A percentile compares a stretch with the other conserved stretches of the same genome.
These are phyloP conservation scores for Epirrita christyi DNA, from an alignment of 2,888 invertebrate genomes.

Conservation along the genomic window DNA sequence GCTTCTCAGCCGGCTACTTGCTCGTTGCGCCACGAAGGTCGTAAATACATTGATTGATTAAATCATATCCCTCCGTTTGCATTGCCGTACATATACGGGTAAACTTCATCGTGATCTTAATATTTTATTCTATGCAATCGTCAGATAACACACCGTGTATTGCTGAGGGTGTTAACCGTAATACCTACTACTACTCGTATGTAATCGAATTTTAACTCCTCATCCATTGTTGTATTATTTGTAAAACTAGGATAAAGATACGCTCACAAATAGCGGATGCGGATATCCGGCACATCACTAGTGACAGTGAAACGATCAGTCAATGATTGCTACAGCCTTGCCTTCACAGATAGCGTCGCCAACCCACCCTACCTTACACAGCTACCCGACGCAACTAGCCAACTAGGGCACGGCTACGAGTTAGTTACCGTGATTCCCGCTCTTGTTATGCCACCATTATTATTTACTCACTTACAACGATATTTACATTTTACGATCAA, in stretches of 20 bases:
- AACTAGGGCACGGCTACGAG: slow-evolving; percentile 71
- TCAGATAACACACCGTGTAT: too few species aligned
- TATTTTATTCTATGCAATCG: too few species aligned
- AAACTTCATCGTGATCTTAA: too few species aligned
- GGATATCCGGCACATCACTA: slow-evolving; percentile 21
- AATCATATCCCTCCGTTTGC: too few species aligned
- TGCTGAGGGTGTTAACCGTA: too few species aligned
- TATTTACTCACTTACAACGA: slow-evolving; percentile 29
- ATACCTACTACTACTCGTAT: too few species aligned
- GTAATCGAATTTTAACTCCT: too few species aligned
- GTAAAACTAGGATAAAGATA: slow-evolving; percentile 6
- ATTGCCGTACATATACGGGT: too few species aligned
- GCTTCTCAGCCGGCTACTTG: too few species aligned
- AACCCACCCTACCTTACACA: too few species aligned
- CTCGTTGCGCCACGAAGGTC: too few species aligned
- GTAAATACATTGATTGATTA: too few species aligned
- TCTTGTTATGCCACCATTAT: slow-evolving; percentile 42
- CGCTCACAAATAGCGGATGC: slow-evolving; percentile 14
- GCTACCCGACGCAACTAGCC: slow-evolving; percentile 40
- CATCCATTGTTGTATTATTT: slow-evolving; percentile 5
- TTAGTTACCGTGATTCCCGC: slow-evolving; percentile 50
- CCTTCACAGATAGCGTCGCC: slow-evolving; percentile 14
- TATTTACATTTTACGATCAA: slow-evolving; percentile 30
- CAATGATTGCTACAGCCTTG: slow-evolving; percentile 24
- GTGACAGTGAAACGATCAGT: slow-evolving; percentile 28